phyloP scores from a whole-genome alignment of 2,797 vertebrate species.

The Fistularia tabacaria region DNA sequence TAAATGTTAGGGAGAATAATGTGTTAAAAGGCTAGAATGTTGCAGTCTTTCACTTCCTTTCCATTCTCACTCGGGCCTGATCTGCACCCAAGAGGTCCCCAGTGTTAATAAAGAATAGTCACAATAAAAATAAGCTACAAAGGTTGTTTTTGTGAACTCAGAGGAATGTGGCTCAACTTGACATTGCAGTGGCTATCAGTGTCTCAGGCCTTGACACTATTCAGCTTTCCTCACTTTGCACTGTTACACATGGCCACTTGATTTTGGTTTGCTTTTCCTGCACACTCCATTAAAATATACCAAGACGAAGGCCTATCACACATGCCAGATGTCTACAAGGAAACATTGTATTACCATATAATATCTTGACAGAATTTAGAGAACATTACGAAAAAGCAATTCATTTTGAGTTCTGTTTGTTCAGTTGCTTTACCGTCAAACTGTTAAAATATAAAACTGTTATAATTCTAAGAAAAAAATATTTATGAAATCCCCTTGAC shows the following conservation, averaged over 20 bases:
- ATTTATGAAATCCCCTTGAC: too few species aligned
- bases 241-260: conserved; percentile 2
- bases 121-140: conserved; percentile 12
- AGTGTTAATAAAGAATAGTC: conserved; percentile 13
- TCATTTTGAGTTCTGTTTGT: too few species aligned
- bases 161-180: conserved; percentile 21
- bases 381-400: too few species aligned
- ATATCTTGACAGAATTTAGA: conserved; percentile 15
- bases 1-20: conserved; percentile 22
- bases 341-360: conserved; percentile 21
- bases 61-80: conserved; percentile 3
- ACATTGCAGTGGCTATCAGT: conserved; percentile 4
- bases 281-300: conserved; percentile 19
- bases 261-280: conserved; percentile 13
- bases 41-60: conserved; percentile 27
- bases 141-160: conserved; percentile 15
- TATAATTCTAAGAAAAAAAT: too few species aligned
- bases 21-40: conserved; percentile 36
- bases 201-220: not conserved
- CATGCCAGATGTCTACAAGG: conserved; percentile 33
- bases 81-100: conserved; percentile 6
- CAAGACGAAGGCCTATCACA: conserved; percentile 25
- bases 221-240: too few species aligned
- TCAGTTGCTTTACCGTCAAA: conserved; percentile 9
- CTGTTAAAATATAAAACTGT: not conserved